Percentiles rank a stretch among this genome's conserved stretches.
phyloP scores from a whole-genome alignment of 2,797 vertebrate species.

The Melopsittacus undulatus region DNA sequence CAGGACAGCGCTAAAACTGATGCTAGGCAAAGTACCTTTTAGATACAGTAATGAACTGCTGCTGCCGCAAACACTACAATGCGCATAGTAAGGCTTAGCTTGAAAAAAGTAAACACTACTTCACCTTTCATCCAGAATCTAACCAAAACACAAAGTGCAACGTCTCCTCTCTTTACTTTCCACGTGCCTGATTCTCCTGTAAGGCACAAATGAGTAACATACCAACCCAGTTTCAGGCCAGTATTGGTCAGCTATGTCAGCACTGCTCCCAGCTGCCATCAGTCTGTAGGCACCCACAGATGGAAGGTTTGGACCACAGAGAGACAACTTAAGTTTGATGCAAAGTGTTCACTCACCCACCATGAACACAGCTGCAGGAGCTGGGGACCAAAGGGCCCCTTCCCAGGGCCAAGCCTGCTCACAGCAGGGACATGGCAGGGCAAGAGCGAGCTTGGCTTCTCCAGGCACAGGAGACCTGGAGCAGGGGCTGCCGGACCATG shows the following conservation, averaged over 20 bases:
- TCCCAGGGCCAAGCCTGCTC: not conserved
- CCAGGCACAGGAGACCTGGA: not conserved
- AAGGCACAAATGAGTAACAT: not conserved
- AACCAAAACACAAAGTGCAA: not conserved
- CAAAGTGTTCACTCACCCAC: not conserved
- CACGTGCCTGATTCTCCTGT: too few species aligned
- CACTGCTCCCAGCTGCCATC: not conserved
- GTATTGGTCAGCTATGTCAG: accelerated
- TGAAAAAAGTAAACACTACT: accelerated
- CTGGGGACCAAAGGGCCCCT: not conserved
- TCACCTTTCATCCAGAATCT: not conserved
- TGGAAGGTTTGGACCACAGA: accelerated
- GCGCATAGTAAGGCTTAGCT: accelerated
- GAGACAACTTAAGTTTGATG: not conserved
- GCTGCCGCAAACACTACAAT: not conserved
- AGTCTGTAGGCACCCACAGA: not conserved
- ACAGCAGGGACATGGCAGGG: not conserved
- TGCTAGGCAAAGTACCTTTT: not conserved
- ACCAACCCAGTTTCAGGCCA: not conserved
- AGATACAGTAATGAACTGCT: not conserved
- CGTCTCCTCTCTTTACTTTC: not conserved
- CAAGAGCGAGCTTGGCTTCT: accelerated
- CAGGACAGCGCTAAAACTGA: not conserved
- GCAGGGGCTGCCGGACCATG: not conserved
- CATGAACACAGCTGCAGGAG: accelerated